Percentiles rank a stretch among this genome's conserved stretches.
These are phyloP conservation scores for Drosophila mercatorum DNA, from an alignment of 2,888 invertebrate species.

Conservation along the genomic window DNA sequence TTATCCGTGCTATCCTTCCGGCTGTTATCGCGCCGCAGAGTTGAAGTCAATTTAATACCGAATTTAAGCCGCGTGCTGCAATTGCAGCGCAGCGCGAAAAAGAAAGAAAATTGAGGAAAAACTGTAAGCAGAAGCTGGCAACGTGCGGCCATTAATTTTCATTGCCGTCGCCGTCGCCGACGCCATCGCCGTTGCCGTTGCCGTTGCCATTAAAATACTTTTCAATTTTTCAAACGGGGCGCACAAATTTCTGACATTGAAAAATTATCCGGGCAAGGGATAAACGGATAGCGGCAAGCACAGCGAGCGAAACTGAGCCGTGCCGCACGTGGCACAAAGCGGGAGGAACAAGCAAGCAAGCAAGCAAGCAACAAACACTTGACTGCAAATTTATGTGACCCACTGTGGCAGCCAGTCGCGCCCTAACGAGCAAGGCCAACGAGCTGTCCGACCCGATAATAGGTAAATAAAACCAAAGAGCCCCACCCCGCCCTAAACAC, in stretches of 20 bases:
- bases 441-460: constrained; percentile 46
- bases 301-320: constrained; percentile 3
- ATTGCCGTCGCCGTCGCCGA: constrained; percentile 58
- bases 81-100: constrained; percentile 14
- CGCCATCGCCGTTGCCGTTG: constrained; percentile 59
- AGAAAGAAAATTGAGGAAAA: constrained; percentile 4
- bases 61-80: constrained; percentile 35
- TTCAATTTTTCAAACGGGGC: constrained; percentile 72
- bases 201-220: constrained; percentile 64
- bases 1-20: constrained; percentile 20
- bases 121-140: constrained; percentile 21
- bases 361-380: constrained; percentile 10
- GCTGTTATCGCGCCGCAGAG: not conserved
- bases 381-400: constrained; percentile 39
- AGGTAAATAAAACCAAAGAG: constrained; percentile 46
- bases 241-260: constrained; percentile 72
- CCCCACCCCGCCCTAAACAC: not conserved
- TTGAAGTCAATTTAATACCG: constrained; percentile 23
- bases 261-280: constrained; percentile 67
- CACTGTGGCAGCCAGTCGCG: constrained; percentile 33
- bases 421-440: constrained; percentile 45
- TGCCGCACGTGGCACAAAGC: constrained; percentile 11
- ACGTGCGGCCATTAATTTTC: constrained; percentile 69
- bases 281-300: constrained; percentile 40
- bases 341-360: constrained; percentile 1